These are phyloP conservation scores for Penelope pileata DNA, from an alignment of 2,113 vertebrate genomes.

Conservation along the genomic window DNA sequence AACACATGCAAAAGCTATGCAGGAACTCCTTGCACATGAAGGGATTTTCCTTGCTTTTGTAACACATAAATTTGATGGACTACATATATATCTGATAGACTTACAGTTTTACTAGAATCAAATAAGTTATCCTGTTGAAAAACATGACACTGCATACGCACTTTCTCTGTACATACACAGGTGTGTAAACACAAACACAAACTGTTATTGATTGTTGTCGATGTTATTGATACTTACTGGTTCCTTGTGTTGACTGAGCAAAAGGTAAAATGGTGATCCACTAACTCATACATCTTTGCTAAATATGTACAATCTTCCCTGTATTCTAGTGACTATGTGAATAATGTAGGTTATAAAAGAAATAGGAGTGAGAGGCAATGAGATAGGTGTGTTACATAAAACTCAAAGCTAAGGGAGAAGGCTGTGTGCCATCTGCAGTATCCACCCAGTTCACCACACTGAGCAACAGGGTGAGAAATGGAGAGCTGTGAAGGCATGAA, in stretches of 20 bases:
- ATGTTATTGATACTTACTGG: not conserved
- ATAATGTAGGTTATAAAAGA: not conserved
- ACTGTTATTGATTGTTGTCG: not conserved
- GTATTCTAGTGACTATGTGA: not conserved
- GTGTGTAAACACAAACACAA: not conserved
- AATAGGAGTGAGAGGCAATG: not conserved
- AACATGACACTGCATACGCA: rapidly evolving
- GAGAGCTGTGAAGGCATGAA: not conserved
- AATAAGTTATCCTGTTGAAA: not conserved
- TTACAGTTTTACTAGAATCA: not conserved
- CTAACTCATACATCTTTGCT: not conserved
- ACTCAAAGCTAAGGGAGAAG: not conserved
- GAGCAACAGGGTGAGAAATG: not conserved
- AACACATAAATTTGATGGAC: not conserved
- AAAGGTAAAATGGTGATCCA: not conserved
- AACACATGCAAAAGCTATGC: not conserved
- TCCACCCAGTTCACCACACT: not conserved
- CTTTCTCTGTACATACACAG: not conserved
- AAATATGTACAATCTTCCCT: not conserved
- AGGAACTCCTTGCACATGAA: not conserved
- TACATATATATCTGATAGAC: not conserved
- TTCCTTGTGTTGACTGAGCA: not conserved
- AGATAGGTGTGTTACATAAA: not conserved
- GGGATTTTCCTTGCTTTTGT: not conserved
- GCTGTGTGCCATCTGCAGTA: not conserved